Evolutionary conservation across 2,797 vertebrate genomes (phyloP), one percentile per base, ranked within the genome.

Genomic region (Argentina silus): DNA sequence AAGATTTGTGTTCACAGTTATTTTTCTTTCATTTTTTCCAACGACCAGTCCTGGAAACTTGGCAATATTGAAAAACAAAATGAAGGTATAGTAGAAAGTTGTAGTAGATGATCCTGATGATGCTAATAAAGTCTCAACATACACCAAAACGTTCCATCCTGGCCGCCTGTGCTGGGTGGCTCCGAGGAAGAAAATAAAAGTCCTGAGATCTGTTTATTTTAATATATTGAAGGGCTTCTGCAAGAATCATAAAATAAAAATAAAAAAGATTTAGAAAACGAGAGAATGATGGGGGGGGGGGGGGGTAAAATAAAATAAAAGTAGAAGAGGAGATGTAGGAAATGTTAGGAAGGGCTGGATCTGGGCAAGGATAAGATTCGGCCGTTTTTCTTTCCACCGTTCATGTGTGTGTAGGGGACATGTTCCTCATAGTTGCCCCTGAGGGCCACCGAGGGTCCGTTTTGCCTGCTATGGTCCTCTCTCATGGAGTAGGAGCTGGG

Each of bases 321-420:
- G 55, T 53, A 19, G 43, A 21, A 56, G 43, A 23, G 1, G 44
- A 53, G 61, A 63, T 60, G 68, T 75, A 65, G 90, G 89, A 81
- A 76, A 88, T 61, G 94, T 97, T 98, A 99, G 94, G 97, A 99
- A 74, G 97, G 96, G 78, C 93, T 97, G 11, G 97, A 95, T 87
- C 97, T 92, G 70, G 97, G 96, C 90, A 99, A 91, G 69, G 96
- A 94, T 85, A 98, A 93, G 79, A 97, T 96, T 14, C 96, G 93
- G 78, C 97, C 97, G 0, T 99, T 99, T 87, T 97, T 99, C 94
- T 97, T 98, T 93, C 97, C 95, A 73, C 97, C 97, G n/a, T 99
- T 99, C 98, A 99, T 99, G 91, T 98, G 97, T 55, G 96, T 97
- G 88, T 98, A 99, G 64, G 96, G 96, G 78, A 96, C 91, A 6